Base-by-base conservation (phyloP, 2,888 invertebrate species). In the Zhuqinia jingwanae region DNA sequence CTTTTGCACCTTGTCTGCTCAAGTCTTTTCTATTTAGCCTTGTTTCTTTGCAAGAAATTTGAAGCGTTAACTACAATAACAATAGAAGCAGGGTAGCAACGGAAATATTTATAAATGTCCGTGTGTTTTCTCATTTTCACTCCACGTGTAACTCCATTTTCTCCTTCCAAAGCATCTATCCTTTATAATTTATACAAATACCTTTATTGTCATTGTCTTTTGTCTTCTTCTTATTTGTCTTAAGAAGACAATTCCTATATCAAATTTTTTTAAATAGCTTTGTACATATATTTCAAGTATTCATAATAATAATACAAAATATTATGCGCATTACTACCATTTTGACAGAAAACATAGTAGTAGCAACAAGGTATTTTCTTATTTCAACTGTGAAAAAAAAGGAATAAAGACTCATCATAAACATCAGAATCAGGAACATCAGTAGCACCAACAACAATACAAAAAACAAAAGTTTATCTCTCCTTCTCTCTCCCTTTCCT, bases 1-100 rank as follows among this genome's bases (percentile, higher is more conserved):
- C n/a, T 83, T 50, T 76, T 83, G 53, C 82, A 76, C 75, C 82
- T 83, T 76, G 82, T 82, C 81, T 30, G 30, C 47, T 63, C 58
- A 0, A 25, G 45, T 22, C 53, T 75, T 58, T 17, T 22, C 58
- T 25, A 13, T 58, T 5, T 22, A 13, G 10, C 25, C 20, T 11
- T 63, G 30, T n/a, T 6, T 6, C 15, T 15, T 1, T 10, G n/a
- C n/a, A 50, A 17, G 20, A 53, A 75, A 53, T 75, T 50, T 27
- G 53, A 75, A 53, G 53, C 25, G 3, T 8, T 60, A 17, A 20
- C 10, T 63, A 63, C 25, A 30, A 25, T 1, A 25, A 25, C 63
- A 63, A 8, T 17, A 22, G 60, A 63, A 63, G 3, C 15, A 30
- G 15, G n/a, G n/a, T 27, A 30, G 15, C n/a, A 5, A n/a, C 8